Percentiles rank a stretch among this genome's conserved stretches.
phyloP scores from a whole-genome alignment of 2,797 vertebrate genomes.

The Premnoplex brunnescens region DNA sequence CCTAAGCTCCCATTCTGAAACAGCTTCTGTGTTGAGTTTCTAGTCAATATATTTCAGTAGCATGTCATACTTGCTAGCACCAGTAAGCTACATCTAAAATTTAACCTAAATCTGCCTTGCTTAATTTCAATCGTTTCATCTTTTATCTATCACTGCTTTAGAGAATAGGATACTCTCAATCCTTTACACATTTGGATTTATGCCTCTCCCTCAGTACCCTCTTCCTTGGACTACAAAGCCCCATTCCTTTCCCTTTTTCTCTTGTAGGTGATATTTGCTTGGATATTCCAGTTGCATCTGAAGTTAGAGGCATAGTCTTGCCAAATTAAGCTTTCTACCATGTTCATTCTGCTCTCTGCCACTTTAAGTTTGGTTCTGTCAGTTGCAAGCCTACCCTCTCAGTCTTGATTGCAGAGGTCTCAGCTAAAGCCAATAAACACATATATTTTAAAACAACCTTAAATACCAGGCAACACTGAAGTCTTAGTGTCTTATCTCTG shows the following conservation, averaged over 20 bases:
- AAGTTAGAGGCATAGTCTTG: background rate
- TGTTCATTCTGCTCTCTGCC: background rate
- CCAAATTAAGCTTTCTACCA: background rate
- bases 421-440: background rate
- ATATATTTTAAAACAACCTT: background rate
- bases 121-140: background rate
- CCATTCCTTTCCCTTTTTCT: background rate
- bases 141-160: background rate
- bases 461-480: background rate
- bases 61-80: background rate
- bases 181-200: background rate
- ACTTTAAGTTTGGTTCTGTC: background rate
- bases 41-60: background rate
- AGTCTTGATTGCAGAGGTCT: background rate
- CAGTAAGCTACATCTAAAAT: background rate
- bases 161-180: background rate
- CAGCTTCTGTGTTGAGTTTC: background rate
- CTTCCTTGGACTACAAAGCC: background rate
- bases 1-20: background rate
- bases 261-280: background rate
- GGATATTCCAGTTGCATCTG: background rate
- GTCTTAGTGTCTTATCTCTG: background rate
- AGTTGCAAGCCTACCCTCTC: background rate
- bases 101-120: background rate
- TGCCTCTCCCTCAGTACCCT: background rate